These are phyloP conservation scores for Oceanites oceanicus DNA, from an alignment of 2,113 vertebrate genomes.

Conservation along the genomic window DNA sequence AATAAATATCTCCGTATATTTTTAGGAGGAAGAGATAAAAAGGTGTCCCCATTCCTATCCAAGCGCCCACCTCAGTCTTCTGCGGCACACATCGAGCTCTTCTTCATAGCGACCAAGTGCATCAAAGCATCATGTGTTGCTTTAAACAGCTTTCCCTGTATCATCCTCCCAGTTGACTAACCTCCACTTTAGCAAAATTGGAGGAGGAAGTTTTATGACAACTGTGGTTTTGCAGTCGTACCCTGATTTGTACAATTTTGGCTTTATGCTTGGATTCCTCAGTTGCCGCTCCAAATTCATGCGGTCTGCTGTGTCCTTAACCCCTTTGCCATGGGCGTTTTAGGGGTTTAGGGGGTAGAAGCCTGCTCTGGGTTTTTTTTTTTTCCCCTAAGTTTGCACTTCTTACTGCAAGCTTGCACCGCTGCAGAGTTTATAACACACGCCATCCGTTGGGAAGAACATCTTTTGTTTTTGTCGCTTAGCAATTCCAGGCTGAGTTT, in stretches of 20 bases:
- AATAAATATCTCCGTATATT: neutral
- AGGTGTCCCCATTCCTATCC: neutral
- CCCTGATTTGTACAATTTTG: neutral
- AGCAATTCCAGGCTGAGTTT: conserved; percentile 20
- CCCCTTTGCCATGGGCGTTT: neutral
- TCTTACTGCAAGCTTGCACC: neutral
- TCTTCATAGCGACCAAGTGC: neutral
- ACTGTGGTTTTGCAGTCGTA: neutral
- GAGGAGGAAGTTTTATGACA: neutral
- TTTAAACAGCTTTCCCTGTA: neutral
- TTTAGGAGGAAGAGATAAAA: neutral
- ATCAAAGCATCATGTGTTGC: neutral
- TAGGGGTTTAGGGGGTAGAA: neutral
- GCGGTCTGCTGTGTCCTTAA: neutral
- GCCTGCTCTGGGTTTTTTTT: neutral
- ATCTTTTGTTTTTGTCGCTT: conserved; percentile 14
- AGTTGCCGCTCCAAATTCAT: neutral
- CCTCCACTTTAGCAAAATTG: neutral
- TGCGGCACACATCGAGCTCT: fast-evolving
- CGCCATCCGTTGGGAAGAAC: neutral
- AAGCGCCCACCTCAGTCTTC: neutral
- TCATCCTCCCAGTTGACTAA: neutral
- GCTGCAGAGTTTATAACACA: neutral
- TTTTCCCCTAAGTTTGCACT: neutral
- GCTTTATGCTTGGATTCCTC: neutral